Conservation (phyloP, 2,888 invertebrate genomes). For the Podabrus alpinus region DNA sequence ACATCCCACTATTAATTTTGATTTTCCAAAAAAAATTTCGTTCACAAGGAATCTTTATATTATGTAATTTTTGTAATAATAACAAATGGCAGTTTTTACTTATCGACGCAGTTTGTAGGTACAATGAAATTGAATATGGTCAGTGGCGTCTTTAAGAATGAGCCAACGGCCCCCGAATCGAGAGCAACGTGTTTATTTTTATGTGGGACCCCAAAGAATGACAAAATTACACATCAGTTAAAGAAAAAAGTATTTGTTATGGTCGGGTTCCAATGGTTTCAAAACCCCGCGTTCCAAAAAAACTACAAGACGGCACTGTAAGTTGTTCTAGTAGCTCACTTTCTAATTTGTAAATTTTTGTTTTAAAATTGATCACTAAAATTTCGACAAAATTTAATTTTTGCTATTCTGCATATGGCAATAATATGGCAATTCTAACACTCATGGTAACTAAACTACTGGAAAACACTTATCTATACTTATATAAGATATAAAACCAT, state of each 20-base stretch:
- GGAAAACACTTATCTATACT: slow-evolving; percentile 40
- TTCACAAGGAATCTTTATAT: slow-evolving; percentile 4
- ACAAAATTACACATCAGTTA: background rate
- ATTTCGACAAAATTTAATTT: slow-evolving; percentile 26
- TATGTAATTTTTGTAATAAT: background rate
- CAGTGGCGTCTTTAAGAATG: background rate
- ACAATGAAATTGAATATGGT: background rate
- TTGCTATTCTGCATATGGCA: slow-evolving; percentile 46
- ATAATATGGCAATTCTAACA: slow-evolving; percentile 44
- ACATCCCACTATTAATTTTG: slow-evolving; percentile 30
- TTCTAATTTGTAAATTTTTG: slow-evolving; percentile 20
- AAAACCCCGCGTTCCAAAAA: background rate
- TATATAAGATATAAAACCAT: slow-evolving; percentile 39
- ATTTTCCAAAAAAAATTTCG: slow-evolving; percentile 19
- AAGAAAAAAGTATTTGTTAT: background rate
- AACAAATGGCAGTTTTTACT: slow-evolving; percentile 28
- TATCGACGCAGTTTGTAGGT: slow-evolving; percentile 6
- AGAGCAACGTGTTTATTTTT: background rate
- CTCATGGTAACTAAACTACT: slow-evolving; percentile 39
- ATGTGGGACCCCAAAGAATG: background rate
- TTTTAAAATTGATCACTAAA: slow-evolving; percentile 17
- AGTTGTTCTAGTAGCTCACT: slow-evolving; percentile 22
- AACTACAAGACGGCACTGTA: background rate
- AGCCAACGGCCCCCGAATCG: background rate
- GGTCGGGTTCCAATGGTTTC: background rate